A percentile compares a stretch with the other conserved stretches of the same genome.
Conservation (phyloP, 1,140 invertebrate genomes). For the Ylistrum balloti region DNA sequence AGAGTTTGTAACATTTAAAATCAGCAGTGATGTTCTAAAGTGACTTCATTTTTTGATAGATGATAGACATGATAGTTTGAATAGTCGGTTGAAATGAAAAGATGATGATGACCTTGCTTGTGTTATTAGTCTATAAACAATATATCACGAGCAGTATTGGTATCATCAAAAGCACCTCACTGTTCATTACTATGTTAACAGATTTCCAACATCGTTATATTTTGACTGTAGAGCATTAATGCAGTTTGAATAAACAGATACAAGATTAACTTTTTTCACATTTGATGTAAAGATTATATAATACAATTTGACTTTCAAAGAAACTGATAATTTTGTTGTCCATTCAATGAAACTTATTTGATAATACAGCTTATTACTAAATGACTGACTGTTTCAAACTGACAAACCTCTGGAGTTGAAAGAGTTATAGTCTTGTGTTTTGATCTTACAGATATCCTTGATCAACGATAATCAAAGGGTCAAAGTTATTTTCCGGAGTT, state of each 20-base stretch:
- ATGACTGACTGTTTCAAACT: neutral
- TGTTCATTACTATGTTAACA: neutral
- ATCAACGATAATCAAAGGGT: conserved; percentile 96
- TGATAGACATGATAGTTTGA: neutral
- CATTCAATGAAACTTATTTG: neutral
- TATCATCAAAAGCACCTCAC: neutral
- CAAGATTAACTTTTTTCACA: neutral
- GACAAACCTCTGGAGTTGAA: neutral
- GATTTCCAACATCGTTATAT: neutral
- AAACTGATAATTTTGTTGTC: neutral
- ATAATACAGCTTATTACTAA: neutral
- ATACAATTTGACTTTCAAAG: neutral
- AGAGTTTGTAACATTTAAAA: too few species aligned
- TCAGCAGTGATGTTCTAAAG: too few species aligned
- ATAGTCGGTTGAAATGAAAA: neutral
- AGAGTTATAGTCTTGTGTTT: neutral
- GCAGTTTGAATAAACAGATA: neutral
- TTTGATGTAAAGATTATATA: neutral
- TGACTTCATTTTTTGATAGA: neutral
- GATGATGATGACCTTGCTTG: neutral
- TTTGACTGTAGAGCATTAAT: neutral
- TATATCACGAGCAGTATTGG: neutral
- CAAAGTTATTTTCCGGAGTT: conserved; percentile 93
- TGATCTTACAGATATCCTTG: conserved; percentile 88
- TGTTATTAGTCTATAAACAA: neutral